Base-by-base conservation (phyloP, 2,888 invertebrate genomes). In the Fragum fragum region DNA sequence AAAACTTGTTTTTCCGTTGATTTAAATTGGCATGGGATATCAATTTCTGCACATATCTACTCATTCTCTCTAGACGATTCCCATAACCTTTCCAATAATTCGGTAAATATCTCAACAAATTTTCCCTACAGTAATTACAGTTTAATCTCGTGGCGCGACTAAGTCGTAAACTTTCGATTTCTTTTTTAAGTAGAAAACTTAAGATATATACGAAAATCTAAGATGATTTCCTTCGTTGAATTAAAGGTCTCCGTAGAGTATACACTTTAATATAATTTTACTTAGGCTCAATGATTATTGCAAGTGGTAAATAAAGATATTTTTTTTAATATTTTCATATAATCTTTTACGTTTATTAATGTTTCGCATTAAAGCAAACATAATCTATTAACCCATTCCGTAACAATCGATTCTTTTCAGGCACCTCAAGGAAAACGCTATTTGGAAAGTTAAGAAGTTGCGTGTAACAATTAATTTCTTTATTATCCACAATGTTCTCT, bases 371-470 rank as follows among this genome's bases (percentile, higher is more conserved):
- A n/a, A n/a, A n/a, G n/a, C n/a, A n/a, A n/a, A n/a, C n/a, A n/a
- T n/a, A 53, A 21, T 11, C 5, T 53, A 7, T 53, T 53, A 16
- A 53, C 53, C 53, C 53, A n/a, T 53, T 53, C 9, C 53, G 11
- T n/a, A 7, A 53, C 21, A 53, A 6, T n/a, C 11, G 18, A 7
- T 16, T n/a, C 21, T 53, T 53, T 21, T 53, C 11, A 53, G 11
- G 5, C 53, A 7, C 21, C 53, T 11, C 5, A 16, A 26, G 59
- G 59, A 59, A 63, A 63, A 63, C 63, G 32, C 21, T 32, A 28
- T n/a, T n/a, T 63, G 63, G 36, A 14, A 63, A 63, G 32, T 26
- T 29, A 28, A 63, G 63, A 63, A 63, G 32, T 32, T 63, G 63
- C 63, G 29, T 14, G 36, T 32, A 6, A 63, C 36, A 14, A 63